A percentile compares a stretch with the other conserved stretches of the same genome.
Evolutionary conservation across 1,140 invertebrate species (phyloP).

Genomic region (Homarus americanus): DNA sequence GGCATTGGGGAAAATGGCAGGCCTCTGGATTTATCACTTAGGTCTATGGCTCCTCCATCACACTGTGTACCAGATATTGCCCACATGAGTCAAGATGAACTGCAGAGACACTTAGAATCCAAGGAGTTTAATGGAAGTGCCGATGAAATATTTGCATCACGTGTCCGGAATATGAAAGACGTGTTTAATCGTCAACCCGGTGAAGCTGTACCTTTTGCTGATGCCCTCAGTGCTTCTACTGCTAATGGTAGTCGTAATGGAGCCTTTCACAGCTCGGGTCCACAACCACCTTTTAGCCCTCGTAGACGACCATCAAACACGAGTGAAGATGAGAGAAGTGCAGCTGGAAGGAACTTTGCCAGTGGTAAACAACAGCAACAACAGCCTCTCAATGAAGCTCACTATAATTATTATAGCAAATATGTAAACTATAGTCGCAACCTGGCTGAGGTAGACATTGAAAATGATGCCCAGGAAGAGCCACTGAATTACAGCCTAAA

Average conservation of each 20-base stretch:
- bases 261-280: constrained; percentile 33
- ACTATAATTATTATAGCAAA: constrained; percentile 73
- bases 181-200: constrained; percentile 34
- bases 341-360: constrained; percentile 40
- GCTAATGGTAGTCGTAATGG: constrained; percentile 21
- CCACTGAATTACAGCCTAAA: constrained; percentile 74
- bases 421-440: constrained; percentile 71
- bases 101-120: constrained; percentile 60
- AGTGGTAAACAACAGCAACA: constrained; percentile 63
- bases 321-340: constrained; percentile 47
- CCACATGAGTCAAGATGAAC: constrained; percentile 63
- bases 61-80: constrained; percentile 67
- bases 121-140: constrained; percentile 62
- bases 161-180: constrained; percentile 51
- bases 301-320: constrained; percentile 41
- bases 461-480: constrained; percentile 75
- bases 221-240: constrained; percentile 11
- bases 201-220: constrained; percentile 32
- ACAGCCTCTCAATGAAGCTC: constrained; percentile 62
- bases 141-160: constrained; percentile 66
- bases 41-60: constrained; percentile 63
- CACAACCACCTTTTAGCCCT: constrained; percentile 64
- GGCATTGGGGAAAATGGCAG: constrained; percentile 46
- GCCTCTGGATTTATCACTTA: constrained; percentile 51
- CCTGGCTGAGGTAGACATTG: constrained; percentile 66